Conservation (phyloP, 2,797 vertebrate species). For the Austrolebias charrua region DNA sequence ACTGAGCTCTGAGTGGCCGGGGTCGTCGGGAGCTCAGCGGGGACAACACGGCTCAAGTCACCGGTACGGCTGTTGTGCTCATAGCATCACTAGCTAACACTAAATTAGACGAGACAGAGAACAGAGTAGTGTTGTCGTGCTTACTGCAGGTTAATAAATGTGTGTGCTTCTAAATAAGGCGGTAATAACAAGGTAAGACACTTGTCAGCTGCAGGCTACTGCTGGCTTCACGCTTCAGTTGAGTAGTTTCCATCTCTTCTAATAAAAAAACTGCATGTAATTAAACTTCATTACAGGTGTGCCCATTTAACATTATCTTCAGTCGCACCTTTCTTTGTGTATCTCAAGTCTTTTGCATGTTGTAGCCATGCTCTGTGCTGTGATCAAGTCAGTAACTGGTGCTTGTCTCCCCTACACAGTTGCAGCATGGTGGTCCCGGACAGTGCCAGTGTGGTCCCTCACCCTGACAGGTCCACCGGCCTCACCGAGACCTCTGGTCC, state of each 20-base stretch:
- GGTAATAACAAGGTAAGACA: not conserved
- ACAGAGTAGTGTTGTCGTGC: not conserved
- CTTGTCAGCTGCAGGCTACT: not conserved
- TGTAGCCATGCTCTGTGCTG: not conserved
- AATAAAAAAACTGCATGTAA: not conserved
- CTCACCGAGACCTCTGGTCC: slow-evolving; percentile 66
- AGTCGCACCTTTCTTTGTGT: not conserved
- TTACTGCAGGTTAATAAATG: not conserved
- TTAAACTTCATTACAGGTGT: not conserved
- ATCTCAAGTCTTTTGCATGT: not conserved
- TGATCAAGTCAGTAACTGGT: not conserved
- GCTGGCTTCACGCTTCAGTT: not conserved
- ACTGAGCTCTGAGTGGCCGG: slow-evolving; percentile 59
- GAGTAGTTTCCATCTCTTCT: not conserved
- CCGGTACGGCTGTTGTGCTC: slow-evolving; percentile 61
- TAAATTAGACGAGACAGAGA: not conserved
- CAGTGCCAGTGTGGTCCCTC: slow-evolving; percentile 74
- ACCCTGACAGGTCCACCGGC: slow-evolving; percentile 68
- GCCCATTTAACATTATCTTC: not conserved
- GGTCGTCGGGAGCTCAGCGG: slow-evolving; percentile 48
- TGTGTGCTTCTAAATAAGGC: not conserved
- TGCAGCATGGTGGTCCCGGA: slow-evolving; percentile 90
- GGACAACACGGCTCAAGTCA: slow-evolving; percentile 61
- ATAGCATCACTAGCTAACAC: slow-evolving; percentile 43
- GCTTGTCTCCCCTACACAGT: slow-evolving; percentile 31